Percentiles rank a stretch among this genome's conserved stretches.
phyloP scores from a whole-genome alignment of 2,113 vertebrate species.

The Centropus bengalensis region DNA sequence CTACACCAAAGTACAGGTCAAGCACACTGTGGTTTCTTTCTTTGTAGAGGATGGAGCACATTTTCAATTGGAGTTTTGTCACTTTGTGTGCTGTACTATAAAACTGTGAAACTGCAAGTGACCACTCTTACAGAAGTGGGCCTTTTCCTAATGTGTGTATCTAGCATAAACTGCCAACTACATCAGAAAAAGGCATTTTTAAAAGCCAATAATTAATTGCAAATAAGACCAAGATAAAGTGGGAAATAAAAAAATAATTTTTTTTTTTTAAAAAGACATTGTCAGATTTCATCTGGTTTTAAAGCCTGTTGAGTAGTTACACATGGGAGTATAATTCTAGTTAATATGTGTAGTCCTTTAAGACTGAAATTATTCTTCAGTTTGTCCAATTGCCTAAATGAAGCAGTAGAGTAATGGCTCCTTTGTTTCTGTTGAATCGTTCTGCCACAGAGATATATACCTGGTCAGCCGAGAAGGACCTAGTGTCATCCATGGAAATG shows the following conservation, averaged over 20 bases:
- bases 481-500: background rate
- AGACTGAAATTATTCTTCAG: background rate
- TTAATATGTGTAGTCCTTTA: background rate
- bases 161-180: background rate
- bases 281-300: background rate
- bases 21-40: background rate
- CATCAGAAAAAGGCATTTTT: background rate
- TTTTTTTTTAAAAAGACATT: background rate
- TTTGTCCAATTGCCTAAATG: background rate
- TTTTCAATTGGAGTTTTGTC: background rate
- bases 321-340: background rate
- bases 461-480: background rate
- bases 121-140: background rate
- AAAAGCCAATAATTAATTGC: background rate
- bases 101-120: background rate
- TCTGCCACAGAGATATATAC: background rate
- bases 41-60: background rate
- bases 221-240: background rate
- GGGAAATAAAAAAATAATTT: background rate
- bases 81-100: background rate
- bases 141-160: background rate
- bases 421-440: background rate
- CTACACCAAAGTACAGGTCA: background rate
- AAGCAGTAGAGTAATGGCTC: background rate
- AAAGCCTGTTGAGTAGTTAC: background rate